These are phyloP conservation scores for Macrotis lagotis DNA, from an alignment of 2,113 vertebrate species.

Conservation along the genomic window DNA sequence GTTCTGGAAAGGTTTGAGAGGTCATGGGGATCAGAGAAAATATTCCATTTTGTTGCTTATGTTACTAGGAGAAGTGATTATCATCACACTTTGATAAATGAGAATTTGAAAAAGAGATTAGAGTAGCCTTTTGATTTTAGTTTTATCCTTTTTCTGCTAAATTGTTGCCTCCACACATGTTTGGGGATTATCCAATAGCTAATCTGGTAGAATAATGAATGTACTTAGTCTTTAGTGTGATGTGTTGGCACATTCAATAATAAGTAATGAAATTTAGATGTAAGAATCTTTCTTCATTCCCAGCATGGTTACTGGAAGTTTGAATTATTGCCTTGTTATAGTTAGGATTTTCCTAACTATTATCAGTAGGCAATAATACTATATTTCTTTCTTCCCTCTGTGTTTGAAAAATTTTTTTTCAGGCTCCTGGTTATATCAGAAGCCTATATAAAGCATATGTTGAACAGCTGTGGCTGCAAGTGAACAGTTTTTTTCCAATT, in stretches of 20 bases:
- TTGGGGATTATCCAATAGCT: neutral
- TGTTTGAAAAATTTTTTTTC: neutral
- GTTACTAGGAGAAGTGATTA: neutral
- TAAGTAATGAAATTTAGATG: neutral
- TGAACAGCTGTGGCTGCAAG: neutral
- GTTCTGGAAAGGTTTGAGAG: neutral
- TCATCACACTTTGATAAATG: neutral
- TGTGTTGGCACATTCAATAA: slow-evolving; percentile 1
- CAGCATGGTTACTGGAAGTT: neutral
- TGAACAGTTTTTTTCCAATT: neutral
- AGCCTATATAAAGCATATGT: slow-evolving; percentile 19
- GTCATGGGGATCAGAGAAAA: neutral
- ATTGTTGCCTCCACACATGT: neutral
- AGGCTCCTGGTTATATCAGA: neutral
- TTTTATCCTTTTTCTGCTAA: slow-evolving; percentile 13
- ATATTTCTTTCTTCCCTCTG: neutral
- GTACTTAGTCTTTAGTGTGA: neutral
- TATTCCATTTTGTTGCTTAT: neutral
- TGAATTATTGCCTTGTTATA: slow-evolving; percentile 14
- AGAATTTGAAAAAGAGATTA: slow-evolving; percentile 1
- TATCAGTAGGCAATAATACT: slow-evolving; percentile 4
- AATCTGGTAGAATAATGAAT: neutral
- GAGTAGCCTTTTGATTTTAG: slow-evolving; percentile 6
- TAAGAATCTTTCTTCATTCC: neutral
- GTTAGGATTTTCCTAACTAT: slow-evolving; percentile 24